Conservation (phyloP, 1,140 invertebrate species). For the Bemisia tabaci region DNA sequence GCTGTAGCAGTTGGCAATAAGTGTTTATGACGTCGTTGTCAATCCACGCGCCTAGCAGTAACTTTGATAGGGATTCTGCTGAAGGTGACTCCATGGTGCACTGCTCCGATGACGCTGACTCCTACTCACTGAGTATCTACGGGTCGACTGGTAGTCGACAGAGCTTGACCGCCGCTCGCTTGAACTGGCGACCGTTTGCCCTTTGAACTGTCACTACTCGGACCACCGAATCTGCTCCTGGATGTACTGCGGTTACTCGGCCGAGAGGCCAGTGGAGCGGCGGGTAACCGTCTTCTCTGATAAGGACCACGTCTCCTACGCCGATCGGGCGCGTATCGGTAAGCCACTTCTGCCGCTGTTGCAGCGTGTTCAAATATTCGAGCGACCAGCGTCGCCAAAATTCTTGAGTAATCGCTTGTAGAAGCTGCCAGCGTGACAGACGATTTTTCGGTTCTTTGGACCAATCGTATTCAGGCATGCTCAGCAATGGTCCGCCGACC, state of each 20-base stretch:
- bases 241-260: constrained; percentile 19
- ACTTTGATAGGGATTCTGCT: too few species aligned
- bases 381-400: constrained; percentile 23
- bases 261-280: constrained; percentile 21
- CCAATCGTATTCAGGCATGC: constrained; percentile 8
- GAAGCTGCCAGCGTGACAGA: constrained; percentile 14
- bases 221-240: constrained; percentile 21
- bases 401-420: constrained; percentile 17
- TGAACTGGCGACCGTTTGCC: too few species aligned
- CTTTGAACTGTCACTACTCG: constrained; percentile 22
- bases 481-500: constrained; percentile 13
- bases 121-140: too few species aligned
- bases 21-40: too few species aligned
- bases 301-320: constrained; percentile 17
- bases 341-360: constrained; percentile 23
- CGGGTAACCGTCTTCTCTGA: constrained; percentile 14
- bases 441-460: constrained; percentile 14
- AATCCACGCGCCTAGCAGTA: too few species aligned
- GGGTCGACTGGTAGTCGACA: too few species aligned
- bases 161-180: too few species aligned
- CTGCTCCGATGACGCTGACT: too few species aligned
- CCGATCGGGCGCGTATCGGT: constrained; percentile 4
- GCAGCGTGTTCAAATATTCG: constrained; percentile 24
- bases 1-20: too few species aligned
- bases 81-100: too few species aligned